Evolutionary conservation across 1,140 invertebrate genomes (phyloP), one percentile per base, ranked within the genome.

Genomic region (Drosophila bocki): DNA sequence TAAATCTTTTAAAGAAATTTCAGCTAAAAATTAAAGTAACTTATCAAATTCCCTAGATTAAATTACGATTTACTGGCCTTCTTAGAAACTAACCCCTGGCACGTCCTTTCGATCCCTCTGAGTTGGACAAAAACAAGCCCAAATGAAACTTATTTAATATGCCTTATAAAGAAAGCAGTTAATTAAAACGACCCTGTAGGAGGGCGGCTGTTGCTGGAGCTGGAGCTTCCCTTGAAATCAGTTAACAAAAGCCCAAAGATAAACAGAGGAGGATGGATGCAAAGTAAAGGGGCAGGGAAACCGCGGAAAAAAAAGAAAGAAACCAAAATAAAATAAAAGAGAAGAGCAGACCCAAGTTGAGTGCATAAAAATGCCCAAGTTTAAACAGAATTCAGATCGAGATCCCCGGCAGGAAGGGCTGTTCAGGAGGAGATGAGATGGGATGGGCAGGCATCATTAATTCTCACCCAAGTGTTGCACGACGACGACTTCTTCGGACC

Each of bases 401-500:
- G 50, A 32, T 58, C 39, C 72, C 39, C 39, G 57, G 78, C 54
- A 63, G 68, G 58, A 71, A 44, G 56, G 32, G 37, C 17, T 47
- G 48, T 29, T 12, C 15, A 26, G 41, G 47, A 26, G 41, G 47
- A 26, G 35, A 51, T 35, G 13, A 39, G 56, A 47, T 41, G 42
- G 54, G 48, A 29, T 44, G 70, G 64, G 67, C 80, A 80, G 78
- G 87, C 87, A 91, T 91, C 87, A 91, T 91, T 91, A 91, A 91
- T 91, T 91, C 76, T 84, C 88, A 91, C 87, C 88, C 87, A 91
- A 91, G 84, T 84, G 83, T 87, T 57, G 79, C 68, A 56, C 41
- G 48, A 44, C 41, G 48, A 44, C 75, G 72, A 63, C 60, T 51
- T 54, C 42, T 33, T 50, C 59, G 22, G 32, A 29, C 75, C 67